phyloP scores from a whole-genome alignment of 2,888 invertebrate species.

The Dicranocentrus wangi region DNA sequence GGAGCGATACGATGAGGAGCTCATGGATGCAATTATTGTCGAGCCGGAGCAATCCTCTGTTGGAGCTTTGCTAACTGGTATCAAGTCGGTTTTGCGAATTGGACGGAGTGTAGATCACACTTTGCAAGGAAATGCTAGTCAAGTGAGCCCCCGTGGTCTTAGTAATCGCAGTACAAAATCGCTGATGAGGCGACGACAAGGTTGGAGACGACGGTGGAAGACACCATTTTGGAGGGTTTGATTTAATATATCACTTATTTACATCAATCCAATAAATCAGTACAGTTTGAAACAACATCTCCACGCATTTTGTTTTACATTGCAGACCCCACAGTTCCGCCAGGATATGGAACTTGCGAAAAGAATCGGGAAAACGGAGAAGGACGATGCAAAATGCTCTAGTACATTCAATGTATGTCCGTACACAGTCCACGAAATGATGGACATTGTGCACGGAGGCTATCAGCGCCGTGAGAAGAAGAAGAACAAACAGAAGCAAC shows the following conservation, averaged over 20 bases:
- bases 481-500: conserved; percentile 18
- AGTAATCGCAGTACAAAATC: not conserved
- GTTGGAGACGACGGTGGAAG: conserved; percentile 32
- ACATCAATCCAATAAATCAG: too few species aligned
- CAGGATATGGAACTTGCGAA: conserved; percentile 62
- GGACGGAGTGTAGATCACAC: conserved; percentile 48
- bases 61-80: conserved; percentile 43
- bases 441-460: conserved; percentile 56
- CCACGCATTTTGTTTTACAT: not conserved
- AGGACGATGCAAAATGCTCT: conserved; percentile 52
- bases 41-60: conserved; percentile 48
- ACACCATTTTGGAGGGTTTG: conserved; percentile 47
- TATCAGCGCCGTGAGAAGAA: conserved; percentile 25
- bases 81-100: conserved; percentile 52
- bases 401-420: conserved; percentile 61
- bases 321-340: conserved; percentile 58
- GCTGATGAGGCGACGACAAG: too few species aligned
- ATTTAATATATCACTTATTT: too few species aligned
- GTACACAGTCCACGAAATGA: conserved; percentile 61
- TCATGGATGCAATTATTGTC: conserved; percentile 49
- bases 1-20: conserved; percentile 31
- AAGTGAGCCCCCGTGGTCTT: conserved; percentile 25
- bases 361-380: conserved; percentile 51
- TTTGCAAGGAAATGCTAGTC: conserved; percentile 31
- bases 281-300: not conserved